Evolutionary conservation across 2,888 invertebrate species (phyloP).

Genomic region (Apamea crenata): DNA sequence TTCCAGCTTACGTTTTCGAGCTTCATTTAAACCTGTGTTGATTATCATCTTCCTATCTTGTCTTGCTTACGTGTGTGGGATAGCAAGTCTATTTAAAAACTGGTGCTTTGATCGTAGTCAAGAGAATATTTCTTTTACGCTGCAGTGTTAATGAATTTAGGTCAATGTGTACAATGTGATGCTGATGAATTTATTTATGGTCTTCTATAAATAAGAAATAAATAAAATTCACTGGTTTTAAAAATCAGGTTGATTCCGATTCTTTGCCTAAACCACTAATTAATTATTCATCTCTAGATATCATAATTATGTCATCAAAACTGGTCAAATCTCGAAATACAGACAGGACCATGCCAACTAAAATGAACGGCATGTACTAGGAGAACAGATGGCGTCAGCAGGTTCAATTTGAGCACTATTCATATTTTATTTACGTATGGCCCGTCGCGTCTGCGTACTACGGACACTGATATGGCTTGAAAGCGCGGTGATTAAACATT

Average conservation of each 20-base stretch:
- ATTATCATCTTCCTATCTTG: not conserved
- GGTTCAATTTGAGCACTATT: constrained; percentile 43
- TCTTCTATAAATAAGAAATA: not conserved
- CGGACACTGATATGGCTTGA: constrained; percentile 20
- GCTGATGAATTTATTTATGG: not conserved
- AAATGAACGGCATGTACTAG: constrained; percentile 35
- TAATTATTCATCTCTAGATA: not conserved
- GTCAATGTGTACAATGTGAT: not conserved
- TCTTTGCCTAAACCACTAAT: not conserved
- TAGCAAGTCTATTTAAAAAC: not conserved
- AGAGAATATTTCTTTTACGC: not conserved
- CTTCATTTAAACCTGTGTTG: constrained; percentile 8
- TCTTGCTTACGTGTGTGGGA: not conserved
- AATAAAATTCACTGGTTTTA: not conserved
- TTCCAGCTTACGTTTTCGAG: not conserved
- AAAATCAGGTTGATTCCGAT: not conserved
- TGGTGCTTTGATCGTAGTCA: not conserved
- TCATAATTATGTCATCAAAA: not conserved
- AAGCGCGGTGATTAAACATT: constrained; percentile 39
- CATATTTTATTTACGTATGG: constrained; percentile 53
- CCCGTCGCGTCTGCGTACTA: constrained; percentile 54
- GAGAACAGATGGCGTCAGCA: constrained; percentile 33
- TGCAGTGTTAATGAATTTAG: not conserved
- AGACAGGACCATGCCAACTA: constrained; percentile 6
- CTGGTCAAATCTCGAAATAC: constrained; percentile 13